These are phyloP conservation scores for Scopus umbretta DNA, from an alignment of 2,113 vertebrate genomes.

Conservation along the genomic window DNA sequence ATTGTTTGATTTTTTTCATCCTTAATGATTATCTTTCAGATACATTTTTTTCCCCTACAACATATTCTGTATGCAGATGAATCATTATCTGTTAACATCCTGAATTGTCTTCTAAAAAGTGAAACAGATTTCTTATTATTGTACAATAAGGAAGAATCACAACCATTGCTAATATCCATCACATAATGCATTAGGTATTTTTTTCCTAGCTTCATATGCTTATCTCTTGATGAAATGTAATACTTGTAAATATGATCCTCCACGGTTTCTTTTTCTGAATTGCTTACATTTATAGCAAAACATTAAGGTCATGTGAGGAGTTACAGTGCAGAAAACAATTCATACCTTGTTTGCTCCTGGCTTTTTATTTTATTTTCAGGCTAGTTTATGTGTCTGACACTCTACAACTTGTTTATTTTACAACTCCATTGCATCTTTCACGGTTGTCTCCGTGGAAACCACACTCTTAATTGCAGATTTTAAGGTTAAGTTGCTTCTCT, in stretches of 20 bases:
- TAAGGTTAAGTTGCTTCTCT: conserved; percentile 17
- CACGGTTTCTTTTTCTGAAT: neutral
- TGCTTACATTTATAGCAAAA: neutral
- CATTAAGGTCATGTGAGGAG: neutral
- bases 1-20: neutral
- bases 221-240: neutral
- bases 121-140: neutral
- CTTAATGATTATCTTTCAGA: neutral
- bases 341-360: neutral
- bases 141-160: neutral
- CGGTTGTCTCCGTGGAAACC: conserved; percentile 6
- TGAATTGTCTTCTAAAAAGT: neutral
- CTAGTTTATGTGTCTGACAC: neutral
- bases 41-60: neutral
- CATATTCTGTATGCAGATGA: neutral
- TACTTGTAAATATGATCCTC: neutral
- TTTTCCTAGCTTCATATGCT: neutral
- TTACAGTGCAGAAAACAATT: neutral
- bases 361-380: conserved; percentile 4
- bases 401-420: conserved; percentile 18
- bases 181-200: neutral
- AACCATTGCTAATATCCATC: neutral
- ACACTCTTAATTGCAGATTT: conserved; percentile 20
- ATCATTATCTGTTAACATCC: neutral
- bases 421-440: conserved; percentile 9